phyloP scores from a whole-genome alignment of 2,113 vertebrate genomes.

The Anthoscopus minutus region DNA sequence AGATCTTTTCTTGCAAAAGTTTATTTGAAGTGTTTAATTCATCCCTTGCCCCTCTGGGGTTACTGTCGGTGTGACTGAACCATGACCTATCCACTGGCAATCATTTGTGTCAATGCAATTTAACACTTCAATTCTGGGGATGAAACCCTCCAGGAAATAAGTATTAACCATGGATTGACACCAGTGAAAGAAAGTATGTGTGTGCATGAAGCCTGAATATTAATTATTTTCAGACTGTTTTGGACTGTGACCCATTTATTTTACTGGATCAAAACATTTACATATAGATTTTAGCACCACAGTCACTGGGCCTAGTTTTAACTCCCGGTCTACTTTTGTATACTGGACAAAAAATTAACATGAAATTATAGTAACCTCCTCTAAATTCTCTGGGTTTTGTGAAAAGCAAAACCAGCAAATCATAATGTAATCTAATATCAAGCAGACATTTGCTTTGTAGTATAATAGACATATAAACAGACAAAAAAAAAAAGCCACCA shows the following conservation, averaged over 20 bases:
- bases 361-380: neutral
- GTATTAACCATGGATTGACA: neutral
- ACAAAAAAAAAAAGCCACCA: neutral
- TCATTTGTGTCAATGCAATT: neutral
- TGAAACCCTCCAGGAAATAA: neutral
- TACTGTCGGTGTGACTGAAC: neutral
- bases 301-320: neutral
- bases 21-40: neutral
- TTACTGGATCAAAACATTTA: neutral
- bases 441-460: neutral
- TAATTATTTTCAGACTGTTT: neutral
- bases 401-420: neutral
- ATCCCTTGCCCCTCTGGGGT: accelerated
- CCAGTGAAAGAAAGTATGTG: neutral
- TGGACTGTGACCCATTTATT: neutral
- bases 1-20: neutral
- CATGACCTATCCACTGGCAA: neutral
- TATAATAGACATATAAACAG: neutral
- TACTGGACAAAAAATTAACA: neutral
- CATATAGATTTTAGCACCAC: neutral
- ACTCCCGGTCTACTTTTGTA: neutral
- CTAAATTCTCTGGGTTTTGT: neutral
- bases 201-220: neutral
- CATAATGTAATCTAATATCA: neutral
- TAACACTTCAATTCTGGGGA: neutral